Conservation (phyloP, 1,140 invertebrate genomes). For the Cyphomyrmex costatus region DNA sequence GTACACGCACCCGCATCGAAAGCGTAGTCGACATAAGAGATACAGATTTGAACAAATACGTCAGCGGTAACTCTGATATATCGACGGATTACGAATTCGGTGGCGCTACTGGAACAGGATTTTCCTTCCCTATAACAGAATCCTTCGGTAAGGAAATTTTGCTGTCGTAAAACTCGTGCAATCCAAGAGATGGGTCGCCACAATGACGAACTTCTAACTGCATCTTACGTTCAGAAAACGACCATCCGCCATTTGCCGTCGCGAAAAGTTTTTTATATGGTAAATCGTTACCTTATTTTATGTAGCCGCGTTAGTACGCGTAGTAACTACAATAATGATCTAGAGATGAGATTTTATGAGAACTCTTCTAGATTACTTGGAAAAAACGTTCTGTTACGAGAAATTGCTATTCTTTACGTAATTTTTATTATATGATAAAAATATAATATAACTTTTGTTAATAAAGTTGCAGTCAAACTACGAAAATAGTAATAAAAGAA, state of each 20-base stretch:
- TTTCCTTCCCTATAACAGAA: slow-evolving; percentile 43
- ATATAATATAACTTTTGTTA: background rate
- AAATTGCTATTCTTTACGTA: background rate
- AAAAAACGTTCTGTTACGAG: background rate
- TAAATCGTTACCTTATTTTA: slow-evolving; percentile 35
- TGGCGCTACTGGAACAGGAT: slow-evolving; percentile 53
- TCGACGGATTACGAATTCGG: slow-evolving; percentile 72
- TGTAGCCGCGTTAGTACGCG: background rate
- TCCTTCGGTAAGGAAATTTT: slow-evolving; percentile 44
- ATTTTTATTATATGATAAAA: background rate
- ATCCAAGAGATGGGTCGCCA: slow-evolving; percentile 2
- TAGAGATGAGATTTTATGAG: slow-evolving; percentile 8
- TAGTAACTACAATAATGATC: slow-evolving; percentile 8
- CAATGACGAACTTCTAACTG: slow-evolving; percentile 22
- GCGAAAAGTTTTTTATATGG: slow-evolving; percentile 8
- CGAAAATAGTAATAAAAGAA: background rate
- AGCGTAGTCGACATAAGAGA: slow-evolving; percentile 25
- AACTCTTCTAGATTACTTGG: background rate
- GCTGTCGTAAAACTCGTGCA: slow-evolving; percentile 45
- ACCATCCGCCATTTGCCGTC: background rate
- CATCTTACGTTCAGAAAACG: slow-evolving; percentile 28
- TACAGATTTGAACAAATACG: slow-evolving; percentile 69
- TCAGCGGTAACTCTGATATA: slow-evolving; percentile 75
- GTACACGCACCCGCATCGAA: background rate
- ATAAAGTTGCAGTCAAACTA: background rate